Conservation (phyloP, 2,797 vertebrate genomes). For the Apogon hyalosoma region DNA sequence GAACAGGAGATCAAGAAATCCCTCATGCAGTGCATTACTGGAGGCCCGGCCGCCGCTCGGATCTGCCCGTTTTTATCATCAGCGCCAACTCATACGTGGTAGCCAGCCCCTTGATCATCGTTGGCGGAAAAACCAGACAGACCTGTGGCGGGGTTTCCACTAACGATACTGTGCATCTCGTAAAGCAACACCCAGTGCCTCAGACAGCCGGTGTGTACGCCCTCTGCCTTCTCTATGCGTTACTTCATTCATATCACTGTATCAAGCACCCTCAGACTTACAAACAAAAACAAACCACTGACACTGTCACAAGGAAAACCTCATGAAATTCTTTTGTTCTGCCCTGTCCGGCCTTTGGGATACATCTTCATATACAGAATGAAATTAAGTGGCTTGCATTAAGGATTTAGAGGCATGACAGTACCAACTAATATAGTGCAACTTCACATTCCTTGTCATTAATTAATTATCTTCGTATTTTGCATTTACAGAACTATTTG, state of each 20-base stretch:
- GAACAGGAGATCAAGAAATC: slow-evolving; percentile 57
- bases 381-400: slow-evolving; percentile 60
- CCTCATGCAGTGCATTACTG: slow-evolving; percentile 57
- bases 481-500: slow-evolving; percentile 70
- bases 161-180: slow-evolving; percentile 44
- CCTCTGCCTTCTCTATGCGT: slow-evolving; percentile 18
- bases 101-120: slow-evolving; percentile 68
- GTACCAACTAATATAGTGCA: slow-evolving; percentile 78
- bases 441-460: slow-evolving; percentile 81
- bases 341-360: slow-evolving; percentile 48
- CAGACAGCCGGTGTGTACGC: slow-evolving; percentile 24
- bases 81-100: slow-evolving; percentile 68
- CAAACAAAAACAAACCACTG: slow-evolving; percentile 25
- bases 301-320: slow-evolving; percentile 37
- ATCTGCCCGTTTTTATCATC: slow-evolving; percentile 34
- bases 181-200: slow-evolving; percentile 52
- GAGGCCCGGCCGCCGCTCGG: slow-evolving; percentile 48
- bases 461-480: slow-evolving; percentile 54
- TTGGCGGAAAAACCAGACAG: slow-evolving; percentile 44
- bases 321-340: neutral
- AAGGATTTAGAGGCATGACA: slow-evolving; percentile 66
- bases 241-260: slow-evolving; percentile 52
- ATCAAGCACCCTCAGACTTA: slow-evolving; percentile 43
- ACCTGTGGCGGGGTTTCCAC: slow-evolving; percentile 29
- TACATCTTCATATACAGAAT: slow-evolving; percentile 38